Evolutionary conservation across 1,140 invertebrate species (phyloP).

Genomic region (Bombus terrestris): DNA sequence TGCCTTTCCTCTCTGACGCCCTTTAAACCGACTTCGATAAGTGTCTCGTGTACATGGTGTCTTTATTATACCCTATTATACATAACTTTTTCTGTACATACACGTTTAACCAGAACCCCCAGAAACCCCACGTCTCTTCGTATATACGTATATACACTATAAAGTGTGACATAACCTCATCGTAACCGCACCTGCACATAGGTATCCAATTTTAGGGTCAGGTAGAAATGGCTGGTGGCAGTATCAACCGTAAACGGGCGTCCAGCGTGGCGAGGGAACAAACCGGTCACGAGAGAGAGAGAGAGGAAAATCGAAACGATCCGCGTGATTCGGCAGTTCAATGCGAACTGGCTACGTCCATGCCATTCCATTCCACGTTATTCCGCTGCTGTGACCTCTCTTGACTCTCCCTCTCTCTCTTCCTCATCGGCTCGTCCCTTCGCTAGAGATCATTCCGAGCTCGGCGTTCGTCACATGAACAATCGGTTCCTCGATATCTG

Average conservation of each 20-base stretch:
- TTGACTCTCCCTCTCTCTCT: constrained; percentile 10
- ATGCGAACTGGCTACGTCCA: constrained; percentile 66
- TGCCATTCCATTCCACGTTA: constrained; percentile 65
- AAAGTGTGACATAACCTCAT: background rate
- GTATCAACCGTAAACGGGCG: background rate
- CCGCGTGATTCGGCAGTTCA: constrained; percentile 69
- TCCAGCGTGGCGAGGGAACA: background rate
- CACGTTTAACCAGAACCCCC: background rate
- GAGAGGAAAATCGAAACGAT: constrained; percentile 29
- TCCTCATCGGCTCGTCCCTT: constrained; percentile 8
- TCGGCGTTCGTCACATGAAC: background rate
- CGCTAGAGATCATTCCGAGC: constrained; percentile 24
- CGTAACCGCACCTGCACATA: constrained; percentile 64
- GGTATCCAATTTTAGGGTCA: constrained; percentile 57
- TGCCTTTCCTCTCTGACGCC: constrained; percentile 47
- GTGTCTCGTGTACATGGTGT: constrained; percentile 6
- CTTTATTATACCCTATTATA: background rate
- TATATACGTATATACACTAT: background rate
- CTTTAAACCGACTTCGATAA: constrained; percentile 46
- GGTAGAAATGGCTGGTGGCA: constrained; percentile 7
- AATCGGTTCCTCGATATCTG: background rate
- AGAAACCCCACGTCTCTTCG: background rate
- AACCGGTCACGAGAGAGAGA: constrained; percentile 9
- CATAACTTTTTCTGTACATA: background rate
- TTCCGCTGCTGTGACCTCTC: constrained; percentile 58